Percentiles rank a stretch among this genome's conserved stretches.
Evolutionary conservation across 2,113 vertebrate genomes (phyloP).

Genomic region (Microtus pennsylvanicus): DNA sequence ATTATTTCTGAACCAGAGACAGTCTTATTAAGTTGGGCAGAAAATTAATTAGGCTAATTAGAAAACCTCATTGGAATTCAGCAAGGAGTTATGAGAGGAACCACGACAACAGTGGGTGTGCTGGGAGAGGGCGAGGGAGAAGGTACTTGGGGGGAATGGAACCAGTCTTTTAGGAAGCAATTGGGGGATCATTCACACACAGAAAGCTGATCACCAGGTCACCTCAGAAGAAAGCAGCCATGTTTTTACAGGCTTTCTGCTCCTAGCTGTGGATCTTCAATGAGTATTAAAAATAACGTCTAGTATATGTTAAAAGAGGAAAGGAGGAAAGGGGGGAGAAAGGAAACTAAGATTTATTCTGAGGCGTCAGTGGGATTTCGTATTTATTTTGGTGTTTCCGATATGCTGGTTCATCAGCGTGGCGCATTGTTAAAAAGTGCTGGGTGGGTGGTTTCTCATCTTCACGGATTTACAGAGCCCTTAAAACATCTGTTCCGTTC

Average conservation of each 20-base stretch:
- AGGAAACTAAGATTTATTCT: constrained; percentile 64
- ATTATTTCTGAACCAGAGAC: constrained; percentile 90
- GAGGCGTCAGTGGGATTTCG: constrained; percentile 77
- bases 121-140: not conserved
- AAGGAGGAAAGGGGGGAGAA: not conserved
- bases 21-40: constrained; percentile 91
- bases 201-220: not conserved
- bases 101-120: constrained; percentile 54
- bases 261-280: constrained; percentile 70
- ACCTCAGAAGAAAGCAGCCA: not conserved
- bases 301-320: not conserved
- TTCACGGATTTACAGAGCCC: constrained; percentile 81
- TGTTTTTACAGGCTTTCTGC: constrained; percentile 50
- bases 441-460: constrained; percentile 82
- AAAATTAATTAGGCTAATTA: constrained; percentile 93
- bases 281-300: constrained; percentile 64
- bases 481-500: constrained; percentile 86
- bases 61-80: constrained; percentile 88
- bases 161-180: constrained; percentile 66
- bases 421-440: constrained; percentile 82
- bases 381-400: constrained; percentile 82
- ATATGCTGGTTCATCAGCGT: constrained; percentile 76
- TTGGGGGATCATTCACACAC: constrained; percentile 13
- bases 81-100: constrained; percentile 85
- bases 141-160: constrained; percentile 53